These are phyloP conservation scores for Neoarius graeffei DNA, from an alignment of 2,113 vertebrate species.

Conservation along the genomic window DNA sequence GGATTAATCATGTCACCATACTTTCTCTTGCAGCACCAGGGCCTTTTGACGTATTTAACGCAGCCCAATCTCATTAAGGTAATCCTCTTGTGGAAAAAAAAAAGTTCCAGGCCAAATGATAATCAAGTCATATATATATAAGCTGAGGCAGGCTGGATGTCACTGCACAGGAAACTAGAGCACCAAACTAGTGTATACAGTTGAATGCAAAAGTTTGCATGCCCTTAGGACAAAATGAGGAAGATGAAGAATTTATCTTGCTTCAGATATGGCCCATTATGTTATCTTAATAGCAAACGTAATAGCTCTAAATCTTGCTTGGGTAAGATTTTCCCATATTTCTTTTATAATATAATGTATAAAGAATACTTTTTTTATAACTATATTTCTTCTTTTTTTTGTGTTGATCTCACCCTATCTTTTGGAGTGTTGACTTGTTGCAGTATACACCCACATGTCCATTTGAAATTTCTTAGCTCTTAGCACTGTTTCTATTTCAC, in stretches of 20 bases:
- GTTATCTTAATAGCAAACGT: background rate
- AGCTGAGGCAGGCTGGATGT: constrained; percentile 22
- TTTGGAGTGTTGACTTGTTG: background rate
- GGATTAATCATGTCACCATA: constrained; percentile 24
- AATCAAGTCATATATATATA: constrained; percentile 25
- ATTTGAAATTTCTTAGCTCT: background rate
- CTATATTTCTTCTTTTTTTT: background rate
- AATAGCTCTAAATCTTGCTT: background rate
- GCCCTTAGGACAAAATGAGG: background rate
- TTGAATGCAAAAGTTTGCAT: background rate
- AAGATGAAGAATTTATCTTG: background rate
- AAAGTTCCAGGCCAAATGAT: constrained; percentile 16
- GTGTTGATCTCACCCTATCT: background rate
- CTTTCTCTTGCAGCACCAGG: background rate
- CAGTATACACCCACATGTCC: background rate
- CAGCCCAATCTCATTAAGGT: constrained; percentile 41
- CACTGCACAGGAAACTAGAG: background rate
- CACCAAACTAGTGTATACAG: background rate
- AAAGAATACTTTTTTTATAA: background rate
- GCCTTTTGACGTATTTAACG: constrained; percentile 31
- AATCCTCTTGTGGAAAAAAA: constrained; percentile 49
- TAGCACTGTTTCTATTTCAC: background rate
- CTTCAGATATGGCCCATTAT: background rate
- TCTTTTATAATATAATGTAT: background rate
- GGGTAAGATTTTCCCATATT: background rate